Conservation (phyloP, 2,113 vertebrate species). For the Enhydra lutris region DNA sequence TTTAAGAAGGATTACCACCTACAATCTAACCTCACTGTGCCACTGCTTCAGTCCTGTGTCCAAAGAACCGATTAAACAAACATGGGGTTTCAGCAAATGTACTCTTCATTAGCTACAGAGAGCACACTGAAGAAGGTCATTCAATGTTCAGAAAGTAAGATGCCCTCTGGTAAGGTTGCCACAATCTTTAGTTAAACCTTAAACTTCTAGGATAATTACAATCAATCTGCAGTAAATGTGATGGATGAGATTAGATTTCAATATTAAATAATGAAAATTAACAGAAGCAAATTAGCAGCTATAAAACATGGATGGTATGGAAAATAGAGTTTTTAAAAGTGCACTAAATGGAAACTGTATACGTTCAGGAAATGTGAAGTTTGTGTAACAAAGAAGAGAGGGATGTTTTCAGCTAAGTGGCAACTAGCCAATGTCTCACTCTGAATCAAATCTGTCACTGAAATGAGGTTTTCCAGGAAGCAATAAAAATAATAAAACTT, state of each 20-base stretch:
- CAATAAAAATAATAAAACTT: conserved; percentile 57
- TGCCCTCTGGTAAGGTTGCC: neutral
- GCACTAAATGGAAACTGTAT: conserved; percentile 10
- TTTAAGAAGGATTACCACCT: conserved; percentile 26
- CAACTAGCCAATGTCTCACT: conserved; percentile 48
- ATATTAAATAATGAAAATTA: conserved; percentile 29
- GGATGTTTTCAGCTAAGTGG: neutral
- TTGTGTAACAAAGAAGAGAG: neutral
- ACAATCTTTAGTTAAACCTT: conserved; percentile 28
- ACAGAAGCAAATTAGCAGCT: conserved; percentile 30
- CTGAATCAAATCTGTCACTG: conserved; percentile 54
- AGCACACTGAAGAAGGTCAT: neutral
- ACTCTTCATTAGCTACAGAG: conserved; percentile 6
- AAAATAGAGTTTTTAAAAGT: conserved; percentile 31
- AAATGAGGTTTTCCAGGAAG: conserved; percentile 61
- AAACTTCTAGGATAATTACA: conserved; percentile 37
- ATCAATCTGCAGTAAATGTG: neutral
- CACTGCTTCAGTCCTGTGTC: neutral
- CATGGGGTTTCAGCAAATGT: neutral
- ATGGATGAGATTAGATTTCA: neutral
- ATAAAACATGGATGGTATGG: neutral
- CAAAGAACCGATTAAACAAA: conserved; percentile 38
- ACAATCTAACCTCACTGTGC: neutral
- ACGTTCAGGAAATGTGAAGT: conserved; percentile 40
- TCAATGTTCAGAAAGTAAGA: neutral